Evolutionary conservation across 2,797 vertebrate genomes (phyloP), one percentile per base, ranked within the genome.

Genomic region (Anas capensis): DNA sequence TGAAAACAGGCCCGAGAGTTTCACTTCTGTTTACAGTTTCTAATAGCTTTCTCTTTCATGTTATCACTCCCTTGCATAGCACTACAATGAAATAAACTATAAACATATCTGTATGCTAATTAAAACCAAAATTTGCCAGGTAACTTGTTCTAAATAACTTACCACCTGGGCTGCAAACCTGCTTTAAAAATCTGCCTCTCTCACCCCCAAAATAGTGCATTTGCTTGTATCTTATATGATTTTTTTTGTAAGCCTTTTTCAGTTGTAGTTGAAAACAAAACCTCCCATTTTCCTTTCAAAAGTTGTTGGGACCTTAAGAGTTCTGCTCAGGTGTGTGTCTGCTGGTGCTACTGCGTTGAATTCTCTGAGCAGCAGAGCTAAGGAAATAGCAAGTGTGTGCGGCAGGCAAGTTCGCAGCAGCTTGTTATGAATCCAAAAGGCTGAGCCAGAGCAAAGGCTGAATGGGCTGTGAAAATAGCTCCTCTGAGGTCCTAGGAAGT

Each of bases 21-120:
- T 61, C 62, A 24, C 60, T 90, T 58, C 60, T 95, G 87, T 93
- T 95, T 94, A 88, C 56, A 38, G 85, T 91, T 84, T 90, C 95
- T 84, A 34, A 56, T 62, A n/a, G 60, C 95, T 93, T 92, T 91
- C 66, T 83, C 91, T 96, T 95, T 93, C 87, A 88, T 90, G 91
- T 88, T 88, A 69, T 90, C 64, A 29, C 92, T 91, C 79, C 82
- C 90, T 96, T 11, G 1, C 90, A 42, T 8, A 40, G 77, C 2
- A 3, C 58, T 79, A 5, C 58, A 15, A 77, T n/a, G 87, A 80
- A 71, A 86, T 44, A 51, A 90, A 60, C 73, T 66, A 20, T 80
- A 83, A 61, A 71, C 62, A 6, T 9, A 31, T 11, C 66, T 19
- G 18, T 12, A 15, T 48, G 24, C 79, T 81, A 76, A 48, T 44